phyloP scores from a whole-genome alignment of 2,888 invertebrate species.

The Leptinotarsa haldemani region DNA sequence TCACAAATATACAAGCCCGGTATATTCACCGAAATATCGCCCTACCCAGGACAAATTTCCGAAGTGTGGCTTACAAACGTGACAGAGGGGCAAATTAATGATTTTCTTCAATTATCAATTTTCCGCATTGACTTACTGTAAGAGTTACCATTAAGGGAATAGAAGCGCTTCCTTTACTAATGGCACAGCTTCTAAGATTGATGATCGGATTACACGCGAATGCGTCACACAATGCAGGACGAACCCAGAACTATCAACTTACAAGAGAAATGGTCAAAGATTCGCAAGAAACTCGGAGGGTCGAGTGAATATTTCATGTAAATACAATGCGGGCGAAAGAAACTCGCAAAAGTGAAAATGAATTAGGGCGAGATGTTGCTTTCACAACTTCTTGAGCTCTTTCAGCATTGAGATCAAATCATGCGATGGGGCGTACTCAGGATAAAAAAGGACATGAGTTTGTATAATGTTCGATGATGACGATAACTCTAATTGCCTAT shows the following conservation, averaged over 20 bases:
- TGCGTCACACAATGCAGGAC: slow-evolving; percentile 50
- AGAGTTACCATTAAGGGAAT: slow-evolving; percentile 56
- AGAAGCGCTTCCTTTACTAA: slow-evolving; percentile 59
- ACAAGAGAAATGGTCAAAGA: slow-evolving; percentile 42
- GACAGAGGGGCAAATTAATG: slow-evolving; percentile 54
- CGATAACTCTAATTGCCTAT: no score
- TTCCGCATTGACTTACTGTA: slow-evolving; percentile 55
- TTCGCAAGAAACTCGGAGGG: slow-evolving; percentile 22
- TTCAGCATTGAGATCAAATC: not conserved
- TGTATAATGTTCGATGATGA: no score
- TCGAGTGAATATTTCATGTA: slow-evolving; percentile 28
- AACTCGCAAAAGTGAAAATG: slow-evolving; percentile 10
- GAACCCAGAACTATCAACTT: slow-evolving; percentile 42
- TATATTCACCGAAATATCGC: not conserved
- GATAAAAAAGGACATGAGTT: no score
- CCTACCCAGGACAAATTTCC: slow-evolving; percentile 31
- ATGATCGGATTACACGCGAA: slow-evolving; percentile 60
- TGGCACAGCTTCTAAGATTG: slow-evolving; percentile 60
- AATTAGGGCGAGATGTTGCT: slow-evolving; percentile 23
- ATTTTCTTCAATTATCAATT: slow-evolving; percentile 58
- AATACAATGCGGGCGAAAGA: slow-evolving; percentile 17
- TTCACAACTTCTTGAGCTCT: slow-evolving; percentile 13
- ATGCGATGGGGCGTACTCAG: not conserved
- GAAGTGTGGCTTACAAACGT: slow-evolving; percentile 41
- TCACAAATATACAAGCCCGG: not conserved